phyloP scores from a whole-genome alignment of 2,888 invertebrate genomes.

The Pseudanteris insignis region DNA sequence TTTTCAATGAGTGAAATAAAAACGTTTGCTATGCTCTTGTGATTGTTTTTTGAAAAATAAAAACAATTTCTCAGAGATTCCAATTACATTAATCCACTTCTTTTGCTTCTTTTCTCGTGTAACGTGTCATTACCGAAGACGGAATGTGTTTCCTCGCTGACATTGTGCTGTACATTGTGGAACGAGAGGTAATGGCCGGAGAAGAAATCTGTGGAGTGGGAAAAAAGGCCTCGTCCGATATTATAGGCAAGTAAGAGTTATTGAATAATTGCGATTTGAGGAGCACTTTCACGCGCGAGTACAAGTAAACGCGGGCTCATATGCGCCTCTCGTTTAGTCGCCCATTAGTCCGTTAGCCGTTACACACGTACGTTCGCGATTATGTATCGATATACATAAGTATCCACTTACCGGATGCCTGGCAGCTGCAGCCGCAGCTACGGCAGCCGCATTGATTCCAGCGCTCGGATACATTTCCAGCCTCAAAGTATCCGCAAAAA shows the following conservation, averaged over 20 bases:
- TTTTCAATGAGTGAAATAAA: too few relatives aligned
- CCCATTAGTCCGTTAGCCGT: constrained; percentile 33
- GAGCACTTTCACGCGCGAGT: constrained; percentile 3
- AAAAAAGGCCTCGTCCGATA: neutral
- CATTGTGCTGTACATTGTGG: neutral
- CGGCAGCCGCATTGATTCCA: constrained; percentile 87
- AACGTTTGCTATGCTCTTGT: too few relatives aligned
- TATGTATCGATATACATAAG: constrained; percentile 38
- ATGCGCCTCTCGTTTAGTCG: constrained; percentile 34
- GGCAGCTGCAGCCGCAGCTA: constrained; percentile 84
- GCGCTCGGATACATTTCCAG: constrained; percentile 83
- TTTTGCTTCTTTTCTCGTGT: neutral
- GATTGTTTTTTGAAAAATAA: too few relatives aligned
- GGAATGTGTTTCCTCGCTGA: neutral
- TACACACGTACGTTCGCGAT: constrained; percentile 33
- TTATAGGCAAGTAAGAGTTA: neutral
- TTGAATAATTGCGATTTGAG: constrained; percentile 13
- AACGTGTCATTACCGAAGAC: constrained; percentile 1
- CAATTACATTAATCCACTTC: neutral
- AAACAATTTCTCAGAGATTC: neutral
- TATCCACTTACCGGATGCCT: constrained; percentile 82
- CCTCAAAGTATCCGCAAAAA: constrained; percentile 41
- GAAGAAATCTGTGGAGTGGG: neutral
- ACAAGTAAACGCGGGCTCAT: constrained; percentile 6
- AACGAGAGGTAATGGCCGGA: neutral